Base-by-base conservation (phyloP, 2,797 vertebrate genomes). In the Epinephelus awoara region DNA sequence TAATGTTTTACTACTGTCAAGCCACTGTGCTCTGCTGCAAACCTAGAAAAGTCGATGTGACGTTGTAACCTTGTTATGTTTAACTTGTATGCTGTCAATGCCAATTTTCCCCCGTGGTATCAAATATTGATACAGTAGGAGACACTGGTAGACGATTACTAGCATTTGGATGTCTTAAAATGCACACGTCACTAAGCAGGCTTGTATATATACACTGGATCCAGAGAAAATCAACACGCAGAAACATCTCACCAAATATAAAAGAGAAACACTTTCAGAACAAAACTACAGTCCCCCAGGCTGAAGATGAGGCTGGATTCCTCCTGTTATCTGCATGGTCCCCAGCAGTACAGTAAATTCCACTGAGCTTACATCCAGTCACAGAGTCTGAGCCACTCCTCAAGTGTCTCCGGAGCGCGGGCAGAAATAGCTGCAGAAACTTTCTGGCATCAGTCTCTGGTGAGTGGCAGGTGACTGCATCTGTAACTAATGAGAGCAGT, bases 401-500 rank as follows among this genome's bases (percentile, higher is more conserved):
- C 63, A 52, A 79, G 85, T 72, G 82, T 91, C 87, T 87, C 77
- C 23, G 6, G 51, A 75, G 85, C 69, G 78, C 64, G 51, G 23
- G 71, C 50, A 73, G 52, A 88, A 90, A 92, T 57, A 90, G 80
- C 86, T 72, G 80, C 14, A 64, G 67, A 88, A 85, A 79, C 64
- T 57, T 82, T 87, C 64, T 58, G 79, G 72, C 83, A 71, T 76
- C 59, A 54, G 82, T 91, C 92, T 90, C 92, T 67, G 82, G 82
- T 90, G 90, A 91, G 87, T 87, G 89, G 84, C 89, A 92, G 86
- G 74, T 89, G 89, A 87, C 88, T 89, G 85, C 82, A 86, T 90
- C 88, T 92, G 93, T 94, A 89, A 93, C 92, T 94, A 93, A 93
- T 93, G 89, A 91, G 90, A 89, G 85, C 80, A 68, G 80, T 58